phyloP scores from a whole-genome alignment of 1,140 invertebrate species.

The Amphibalanus amphitrite region DNA sequence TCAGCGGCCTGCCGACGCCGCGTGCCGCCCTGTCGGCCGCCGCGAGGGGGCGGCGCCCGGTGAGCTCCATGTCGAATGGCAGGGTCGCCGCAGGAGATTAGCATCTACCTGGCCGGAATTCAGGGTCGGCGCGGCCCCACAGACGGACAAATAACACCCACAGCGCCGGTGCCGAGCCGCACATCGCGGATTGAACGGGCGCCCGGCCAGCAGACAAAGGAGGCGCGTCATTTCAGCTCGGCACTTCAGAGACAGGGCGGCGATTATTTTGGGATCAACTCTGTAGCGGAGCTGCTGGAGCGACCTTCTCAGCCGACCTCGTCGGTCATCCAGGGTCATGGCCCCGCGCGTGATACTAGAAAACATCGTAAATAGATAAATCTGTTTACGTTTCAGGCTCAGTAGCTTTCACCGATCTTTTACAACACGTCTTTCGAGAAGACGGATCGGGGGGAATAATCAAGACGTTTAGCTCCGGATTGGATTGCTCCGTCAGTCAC shows the following conservation, averaged over 20 bases:
- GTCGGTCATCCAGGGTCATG: background rate
- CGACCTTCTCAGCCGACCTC: background rate
- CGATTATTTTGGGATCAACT: no score
- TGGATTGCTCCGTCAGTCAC: background rate
- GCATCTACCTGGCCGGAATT: background rate
- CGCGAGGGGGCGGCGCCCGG: background rate
- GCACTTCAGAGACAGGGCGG: no score
- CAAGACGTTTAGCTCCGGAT: background rate
- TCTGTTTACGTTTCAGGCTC: background rate
- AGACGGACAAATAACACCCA: background rate
- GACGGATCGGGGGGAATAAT: background rate
- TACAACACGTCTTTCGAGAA: background rate
- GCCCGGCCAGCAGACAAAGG: no score
- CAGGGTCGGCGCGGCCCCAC: background rate
- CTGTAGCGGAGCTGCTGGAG: background rate
- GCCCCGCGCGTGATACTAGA: no score
- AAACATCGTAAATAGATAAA: background rate
- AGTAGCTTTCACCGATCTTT: background rate
- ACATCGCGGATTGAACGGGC: no score
- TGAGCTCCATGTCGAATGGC: background rate
- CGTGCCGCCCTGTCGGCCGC: no score
- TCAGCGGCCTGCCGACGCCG: no score
- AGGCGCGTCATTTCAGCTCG: no score
- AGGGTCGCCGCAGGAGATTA: background rate
- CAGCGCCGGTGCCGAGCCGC: no score